Conservation (phyloP, 2,113 vertebrate genomes). For the Sylvietta virens region DNA sequence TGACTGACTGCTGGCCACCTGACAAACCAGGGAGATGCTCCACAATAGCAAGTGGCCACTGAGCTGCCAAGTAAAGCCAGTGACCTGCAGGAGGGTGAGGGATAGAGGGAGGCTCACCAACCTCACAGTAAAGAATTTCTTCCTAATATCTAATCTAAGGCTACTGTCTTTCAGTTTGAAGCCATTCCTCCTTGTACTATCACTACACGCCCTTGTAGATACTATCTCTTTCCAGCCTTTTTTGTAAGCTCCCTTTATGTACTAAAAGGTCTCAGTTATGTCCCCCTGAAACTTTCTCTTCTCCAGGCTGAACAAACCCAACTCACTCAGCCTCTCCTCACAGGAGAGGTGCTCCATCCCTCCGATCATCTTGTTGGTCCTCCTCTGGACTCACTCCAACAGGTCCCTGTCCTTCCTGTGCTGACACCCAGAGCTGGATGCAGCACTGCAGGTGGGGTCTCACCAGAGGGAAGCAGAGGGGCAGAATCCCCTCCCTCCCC, state of each 20-base stretch:
- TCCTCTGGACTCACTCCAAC: neutral
- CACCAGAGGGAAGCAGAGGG: neutral
- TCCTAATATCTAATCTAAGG: neutral
- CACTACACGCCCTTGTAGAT: neutral
- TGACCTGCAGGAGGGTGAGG: neutral
- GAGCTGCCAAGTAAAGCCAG: neutral
- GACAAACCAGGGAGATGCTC: neutral
- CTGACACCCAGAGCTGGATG: neutral
- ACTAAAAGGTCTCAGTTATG: neutral
- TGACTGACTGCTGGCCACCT: neutral
- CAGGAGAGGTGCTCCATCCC: neutral
- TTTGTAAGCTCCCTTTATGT: neutral
- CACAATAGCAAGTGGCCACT: neutral
- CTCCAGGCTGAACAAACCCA: neutral
- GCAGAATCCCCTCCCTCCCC: neutral
- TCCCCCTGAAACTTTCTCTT: neutral
- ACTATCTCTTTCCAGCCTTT: neutral
- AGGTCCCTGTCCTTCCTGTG: accelerated
- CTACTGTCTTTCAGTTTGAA: neutral
- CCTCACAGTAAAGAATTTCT: neutral
- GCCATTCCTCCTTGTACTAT: neutral
- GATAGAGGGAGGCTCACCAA: neutral
- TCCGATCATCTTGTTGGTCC: neutral
- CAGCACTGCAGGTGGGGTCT: accelerated
- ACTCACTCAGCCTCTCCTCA: neutral